Evolutionary conservation across 2,888 invertebrate genomes (phyloP), one percentile per base, ranked within the genome.

Genomic region (Hypselothyrea guttata): DNA sequence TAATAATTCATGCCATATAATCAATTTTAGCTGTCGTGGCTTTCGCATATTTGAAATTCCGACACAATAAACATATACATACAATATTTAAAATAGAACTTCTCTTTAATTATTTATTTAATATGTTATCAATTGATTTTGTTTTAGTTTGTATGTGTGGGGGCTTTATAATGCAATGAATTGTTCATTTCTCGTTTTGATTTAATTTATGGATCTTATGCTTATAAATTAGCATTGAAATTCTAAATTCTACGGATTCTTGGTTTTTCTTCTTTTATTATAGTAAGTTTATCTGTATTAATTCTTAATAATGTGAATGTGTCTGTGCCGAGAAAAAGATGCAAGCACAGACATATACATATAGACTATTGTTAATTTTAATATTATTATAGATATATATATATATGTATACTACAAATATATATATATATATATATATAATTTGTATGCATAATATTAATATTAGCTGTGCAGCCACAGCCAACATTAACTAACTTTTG

Each of bases 1-100:
- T 72, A 69, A 70, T 59, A 67, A 63, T 69, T 75, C 61, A 81
- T 71, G 49, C 53, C 62, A 63, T 59, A 31, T 59, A 31, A n/a
- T n/a, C n/a, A 40, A 47, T 59, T 22, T 2, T 22, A 22, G 2
- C 41, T 40, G 31, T 57, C 40, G 52, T 63, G 35, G 47, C 47
- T 15, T 15, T 28, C 28, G 22, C 44, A 53, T 71, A 42, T 73
- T 72, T 59, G 57, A 78, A 78, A 82, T 84, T 84, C 84, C 78
- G 83, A 75, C 75, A 84, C 78, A 82, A 78, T 82, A 82, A 82
- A 82, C 83, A 78, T 84, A 81, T 84, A 76, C 82, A 76, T 72
- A 72, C 68, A 72, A 73, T 85, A 84, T 79, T 86, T 87, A 83
- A 86, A 86, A 87, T 86, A 86, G 78, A 87, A 67, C 74, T 78